Evolutionary conservation across 2,113 vertebrate species (phyloP).

Genomic region (Notarius lentiginosus): DNA sequence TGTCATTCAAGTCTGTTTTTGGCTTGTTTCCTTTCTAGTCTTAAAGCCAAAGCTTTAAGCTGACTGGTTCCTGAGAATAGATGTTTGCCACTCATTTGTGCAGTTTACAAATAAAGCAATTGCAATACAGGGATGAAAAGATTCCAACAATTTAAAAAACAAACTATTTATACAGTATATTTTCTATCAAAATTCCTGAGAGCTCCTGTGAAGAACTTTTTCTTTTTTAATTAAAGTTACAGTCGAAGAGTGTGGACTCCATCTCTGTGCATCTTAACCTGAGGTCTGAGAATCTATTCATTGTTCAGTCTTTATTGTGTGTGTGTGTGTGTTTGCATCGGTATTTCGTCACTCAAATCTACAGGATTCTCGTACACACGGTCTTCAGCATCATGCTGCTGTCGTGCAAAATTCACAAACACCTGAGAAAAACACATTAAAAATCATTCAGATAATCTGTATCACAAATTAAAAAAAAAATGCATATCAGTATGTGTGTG

Average conservation of each 20-base stretch:
- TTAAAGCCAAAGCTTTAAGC: not conserved
- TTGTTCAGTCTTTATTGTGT: not conserved
- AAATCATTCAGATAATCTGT: not conserved
- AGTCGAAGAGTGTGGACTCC: not conserved
- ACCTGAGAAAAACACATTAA: slow-evolving; percentile 43
- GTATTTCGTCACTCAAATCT: slow-evolving; percentile 49
- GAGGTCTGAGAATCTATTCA: not conserved
- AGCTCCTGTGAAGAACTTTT: not conserved
- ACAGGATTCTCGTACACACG: slow-evolving; percentile 32
- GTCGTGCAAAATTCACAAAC: slow-evolving; percentile 56
- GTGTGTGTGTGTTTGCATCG: slow-evolving; percentile 14
- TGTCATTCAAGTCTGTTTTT: not conserved
- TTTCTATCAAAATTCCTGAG: slow-evolving; percentile 36
- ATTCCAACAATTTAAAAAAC: not conserved
- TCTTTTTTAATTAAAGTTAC: not conserved
- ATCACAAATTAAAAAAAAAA: not conserved
- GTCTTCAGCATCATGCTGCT: slow-evolving; percentile 53
- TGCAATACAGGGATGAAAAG: not conserved
- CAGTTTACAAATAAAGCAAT: not conserved
- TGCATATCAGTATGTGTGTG: not conserved
- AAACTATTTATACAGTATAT: not conserved
- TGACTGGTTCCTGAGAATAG: not conserved
- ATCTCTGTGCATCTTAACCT: not conserved
- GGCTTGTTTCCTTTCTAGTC: not conserved
- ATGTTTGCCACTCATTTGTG: not conserved